Percentiles rank a stretch among this genome's conserved stretches.
These are phyloP conservation scores for Carabus problematicus DNA, from an alignment of 2,888 invertebrate genomes.

Conservation along the genomic window DNA sequence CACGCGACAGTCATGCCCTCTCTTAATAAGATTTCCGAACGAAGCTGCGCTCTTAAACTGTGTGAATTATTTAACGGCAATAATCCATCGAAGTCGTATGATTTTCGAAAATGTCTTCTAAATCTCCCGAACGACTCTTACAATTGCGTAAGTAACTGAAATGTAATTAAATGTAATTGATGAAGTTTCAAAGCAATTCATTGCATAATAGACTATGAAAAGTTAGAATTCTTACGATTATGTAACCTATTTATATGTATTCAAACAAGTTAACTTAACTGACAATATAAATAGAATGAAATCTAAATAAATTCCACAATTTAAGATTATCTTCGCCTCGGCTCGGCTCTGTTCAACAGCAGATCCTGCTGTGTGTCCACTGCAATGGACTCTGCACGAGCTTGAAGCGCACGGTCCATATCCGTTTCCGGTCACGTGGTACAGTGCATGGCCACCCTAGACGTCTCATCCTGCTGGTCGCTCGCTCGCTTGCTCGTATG, in stretches of 20 bases:
- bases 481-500: neutral
- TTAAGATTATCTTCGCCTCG: no score
- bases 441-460: conserved; percentile 1
- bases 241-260: no score
- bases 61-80: conserved; percentile 37
- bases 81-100: conserved; percentile 32
- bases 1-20: conserved; percentile 19
- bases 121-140: neutral
- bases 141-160: no score
- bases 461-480: neutral
- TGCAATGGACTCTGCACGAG: neutral
- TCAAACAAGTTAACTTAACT: no score
- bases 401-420: conserved; percentile 20
- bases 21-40: conserved; percentile 29
- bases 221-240: no score
- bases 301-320: no score
- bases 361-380: no score
- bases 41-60: conserved; percentile 22
- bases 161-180: no score
- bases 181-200: no score
- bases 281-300: no score
- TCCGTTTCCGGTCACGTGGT: conserved; percentile 28
- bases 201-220: no score
- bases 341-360: no score
- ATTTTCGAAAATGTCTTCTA: conserved; percentile 26